Conservation (phyloP, 2,888 invertebrate species). For the Graphium colonna region DNA sequence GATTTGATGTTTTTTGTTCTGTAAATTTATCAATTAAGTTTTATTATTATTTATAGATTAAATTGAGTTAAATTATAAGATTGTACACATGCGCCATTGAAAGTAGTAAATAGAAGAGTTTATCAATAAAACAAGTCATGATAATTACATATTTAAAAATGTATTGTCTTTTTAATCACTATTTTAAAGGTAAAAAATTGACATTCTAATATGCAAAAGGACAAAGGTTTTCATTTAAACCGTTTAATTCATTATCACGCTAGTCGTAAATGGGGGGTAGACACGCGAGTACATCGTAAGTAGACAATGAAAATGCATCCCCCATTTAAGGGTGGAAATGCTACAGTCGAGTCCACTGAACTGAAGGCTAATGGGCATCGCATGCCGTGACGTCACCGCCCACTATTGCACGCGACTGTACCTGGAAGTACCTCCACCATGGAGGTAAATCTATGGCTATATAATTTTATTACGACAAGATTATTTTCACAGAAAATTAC, state of each 20-base stretch:
- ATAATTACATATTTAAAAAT: too few relatives aligned
- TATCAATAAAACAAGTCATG: too few relatives aligned
- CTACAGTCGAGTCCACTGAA: conserved; percentile 8
- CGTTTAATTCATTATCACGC: conserved; percentile 4
- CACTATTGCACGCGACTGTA: conserved; percentile 23
- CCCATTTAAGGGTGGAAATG: conserved; percentile 6
- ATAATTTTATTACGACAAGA: not conserved
- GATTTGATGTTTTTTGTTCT: too few relatives aligned
- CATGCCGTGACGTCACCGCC: conserved; percentile 28
- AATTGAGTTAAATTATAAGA: too few relatives aligned
- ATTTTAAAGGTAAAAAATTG: too few relatives aligned
- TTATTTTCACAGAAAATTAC: too few relatives aligned
- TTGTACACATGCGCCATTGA: too few relatives aligned
- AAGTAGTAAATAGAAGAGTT: too few relatives aligned
- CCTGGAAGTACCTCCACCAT: not conserved
- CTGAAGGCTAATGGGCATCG: conserved; percentile 25
- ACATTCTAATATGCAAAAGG: too few relatives aligned
- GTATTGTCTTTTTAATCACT: too few relatives aligned
- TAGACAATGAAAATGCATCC: conserved; percentile 12
- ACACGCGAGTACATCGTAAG: conserved; percentile 9
- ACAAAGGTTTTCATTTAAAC: conserved; percentile 7
- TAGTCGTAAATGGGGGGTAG: conserved; percentile 10
- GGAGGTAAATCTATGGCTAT: not conserved
- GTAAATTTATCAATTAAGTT: too few relatives aligned
- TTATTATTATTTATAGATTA: too few relatives aligned